A percentile compares a stretch with the other conserved stretches of the same genome.
Conservation (phyloP, 1,140 invertebrate genomes). For the Aphelenchoides fujianensis region DNA sequence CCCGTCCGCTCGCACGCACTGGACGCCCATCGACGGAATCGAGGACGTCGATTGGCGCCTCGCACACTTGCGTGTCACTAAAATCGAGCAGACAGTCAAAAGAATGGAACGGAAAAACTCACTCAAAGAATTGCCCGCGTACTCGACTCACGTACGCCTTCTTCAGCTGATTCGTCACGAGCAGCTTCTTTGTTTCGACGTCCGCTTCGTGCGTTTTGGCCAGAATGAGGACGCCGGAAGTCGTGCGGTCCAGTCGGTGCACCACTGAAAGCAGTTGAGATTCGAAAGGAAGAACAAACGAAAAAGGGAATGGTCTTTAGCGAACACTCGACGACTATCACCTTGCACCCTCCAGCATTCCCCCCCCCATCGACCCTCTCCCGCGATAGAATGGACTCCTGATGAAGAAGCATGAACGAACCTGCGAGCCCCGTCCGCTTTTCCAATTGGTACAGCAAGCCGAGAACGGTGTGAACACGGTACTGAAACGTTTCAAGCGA, state of each 20-base stretch:
- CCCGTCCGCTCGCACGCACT: constrained; percentile 74
- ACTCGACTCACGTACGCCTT: constrained; percentile 97
- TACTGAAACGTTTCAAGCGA: no score
- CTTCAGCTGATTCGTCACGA: constrained; percentile 83
- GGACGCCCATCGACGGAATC: constrained; percentile 92
- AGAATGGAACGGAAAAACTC: constrained; percentile 65
- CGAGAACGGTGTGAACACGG: constrained; percentile 50
- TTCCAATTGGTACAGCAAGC: constrained; percentile 42
- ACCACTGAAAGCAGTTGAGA: constrained; percentile 32
- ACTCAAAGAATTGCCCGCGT: constrained; percentile 92
- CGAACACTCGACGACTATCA: no score
- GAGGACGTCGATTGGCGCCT: constrained; percentile 85
- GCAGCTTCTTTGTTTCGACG: constrained; percentile 78
- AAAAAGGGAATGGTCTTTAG: no score
- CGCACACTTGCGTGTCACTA: constrained; percentile 78
- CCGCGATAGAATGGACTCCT: no score
- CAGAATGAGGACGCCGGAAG: constrained; percentile 87
- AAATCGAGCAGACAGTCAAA: constrained; percentile 11
- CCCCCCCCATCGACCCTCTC: no score
- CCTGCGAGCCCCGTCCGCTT: constrained; percentile 36
- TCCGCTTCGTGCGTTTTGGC: constrained; percentile 71
- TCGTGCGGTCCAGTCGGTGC: constrained; percentile 74
- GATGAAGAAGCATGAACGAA: constrained; percentile 19
- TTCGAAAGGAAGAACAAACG: background rate
- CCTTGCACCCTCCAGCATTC: no score